Percentiles rank a stretch among this genome's conserved stretches.
These are phyloP conservation scores for Phengaris arion DNA, from an alignment of 2,888 invertebrate genomes.

Conservation along the genomic window DNA sequence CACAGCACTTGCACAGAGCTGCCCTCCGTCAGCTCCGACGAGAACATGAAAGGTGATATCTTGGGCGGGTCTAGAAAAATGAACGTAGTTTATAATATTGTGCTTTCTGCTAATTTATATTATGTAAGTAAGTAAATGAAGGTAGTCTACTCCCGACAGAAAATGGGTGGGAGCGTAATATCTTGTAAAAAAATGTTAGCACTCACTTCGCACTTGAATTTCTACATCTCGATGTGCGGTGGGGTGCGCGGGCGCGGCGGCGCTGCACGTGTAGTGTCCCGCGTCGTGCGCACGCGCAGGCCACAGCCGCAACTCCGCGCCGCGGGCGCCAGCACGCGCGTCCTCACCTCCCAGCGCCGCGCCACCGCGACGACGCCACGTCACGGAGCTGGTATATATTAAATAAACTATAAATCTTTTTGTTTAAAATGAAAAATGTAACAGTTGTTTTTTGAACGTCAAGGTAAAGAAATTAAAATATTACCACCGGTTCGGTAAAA, in stretches of 20 bases:
- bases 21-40: slow-evolving; percentile 88
- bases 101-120: too few species aligned
- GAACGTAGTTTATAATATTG: too few species aligned
- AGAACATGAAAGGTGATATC: slow-evolving; percentile 91
- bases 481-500: too few species aligned
- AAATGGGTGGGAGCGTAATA: too few species aligned
- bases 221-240: slow-evolving; percentile 84
- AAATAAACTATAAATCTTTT: too few species aligned
- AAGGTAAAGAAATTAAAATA: too few species aligned
- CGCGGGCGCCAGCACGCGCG: slow-evolving; percentile 62
- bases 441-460: too few species aligned
- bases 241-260: slow-evolving; percentile 84
- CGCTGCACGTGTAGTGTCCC: slow-evolving; percentile 87
- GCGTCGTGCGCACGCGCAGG: slow-evolving; percentile 80
- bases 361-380: slow-evolving; percentile 66
- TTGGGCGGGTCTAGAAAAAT: slow-evolving; percentile 84
- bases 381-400: slow-evolving; percentile 63
- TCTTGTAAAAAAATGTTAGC: not conserved
- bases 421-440: too few species aligned
- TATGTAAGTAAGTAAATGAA: too few species aligned
- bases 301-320: slow-evolving; percentile 55
- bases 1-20: slow-evolving; percentile 90
- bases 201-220: slow-evolving; percentile 85
- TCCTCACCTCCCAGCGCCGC: slow-evolving; percentile 55
- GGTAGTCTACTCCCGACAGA: too few species aligned